phyloP scores from a whole-genome alignment of 2,797 vertebrate genomes.

The Molossus molossus region DNA sequence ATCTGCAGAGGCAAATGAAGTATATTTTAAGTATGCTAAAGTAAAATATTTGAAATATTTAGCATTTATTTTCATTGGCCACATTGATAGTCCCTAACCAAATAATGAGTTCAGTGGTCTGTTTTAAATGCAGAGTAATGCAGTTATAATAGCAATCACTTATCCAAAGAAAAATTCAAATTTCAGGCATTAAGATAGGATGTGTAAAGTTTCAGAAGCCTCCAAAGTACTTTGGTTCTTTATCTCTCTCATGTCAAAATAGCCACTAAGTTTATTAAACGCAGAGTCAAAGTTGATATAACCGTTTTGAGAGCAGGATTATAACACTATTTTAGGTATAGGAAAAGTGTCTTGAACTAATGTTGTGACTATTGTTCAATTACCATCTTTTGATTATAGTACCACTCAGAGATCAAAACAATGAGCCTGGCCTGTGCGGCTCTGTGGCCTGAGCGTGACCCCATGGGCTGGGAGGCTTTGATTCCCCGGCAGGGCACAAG shows the following conservation, averaged over 20 bases:
- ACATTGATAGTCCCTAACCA: neutral
- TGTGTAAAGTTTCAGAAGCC: neutral
- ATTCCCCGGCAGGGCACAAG: no score
- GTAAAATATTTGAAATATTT: constrained; percentile 25
- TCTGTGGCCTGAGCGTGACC: no score
- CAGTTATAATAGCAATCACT: neutral
- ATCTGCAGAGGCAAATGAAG: neutral
- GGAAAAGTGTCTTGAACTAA: neutral
- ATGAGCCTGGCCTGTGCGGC: no score
- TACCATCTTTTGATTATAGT: neutral
- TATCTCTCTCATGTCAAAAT: neutral
- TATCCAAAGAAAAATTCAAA: neutral
- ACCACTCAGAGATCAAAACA: neutral
- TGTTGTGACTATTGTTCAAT: neutral
- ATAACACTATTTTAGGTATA: neutral
- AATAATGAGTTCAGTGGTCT: neutral
- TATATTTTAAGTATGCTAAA: neutral
- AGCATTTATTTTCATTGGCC: neutral
- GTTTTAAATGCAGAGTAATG: neutral
- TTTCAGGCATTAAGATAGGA: neutral
- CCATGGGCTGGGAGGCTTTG: no score
- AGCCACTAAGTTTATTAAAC: neutral
- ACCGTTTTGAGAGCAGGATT: neutral
- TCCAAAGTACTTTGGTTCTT: neutral
- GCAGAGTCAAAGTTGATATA: neutral